Percentiles rank a stretch among this genome's conserved stretches.
Conservation (phyloP, 1,140 invertebrate genomes). For the Diorhabda carinulata region DNA sequence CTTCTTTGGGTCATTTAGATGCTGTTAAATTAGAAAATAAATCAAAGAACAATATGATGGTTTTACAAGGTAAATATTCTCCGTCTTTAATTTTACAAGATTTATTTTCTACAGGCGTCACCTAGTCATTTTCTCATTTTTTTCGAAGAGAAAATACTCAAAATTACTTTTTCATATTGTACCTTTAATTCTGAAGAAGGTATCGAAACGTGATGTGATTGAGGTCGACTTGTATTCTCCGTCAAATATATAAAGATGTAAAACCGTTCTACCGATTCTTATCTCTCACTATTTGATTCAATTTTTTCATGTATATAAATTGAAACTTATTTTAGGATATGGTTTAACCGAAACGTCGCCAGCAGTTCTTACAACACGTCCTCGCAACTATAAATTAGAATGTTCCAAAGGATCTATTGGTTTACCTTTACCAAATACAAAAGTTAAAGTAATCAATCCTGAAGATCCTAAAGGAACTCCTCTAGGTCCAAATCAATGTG, state of each 20-base stretch:
- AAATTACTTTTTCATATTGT: no score
- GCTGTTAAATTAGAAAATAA: slow-evolving; percentile 55
- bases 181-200: no score
- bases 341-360: slow-evolving; percentile 64
- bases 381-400: slow-evolving; percentile 29
- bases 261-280: background rate
- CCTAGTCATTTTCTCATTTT: no score
- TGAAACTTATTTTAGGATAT: slow-evolving; percentile 50
- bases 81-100: background rate
- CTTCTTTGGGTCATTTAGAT: slow-evolving; percentile 61
- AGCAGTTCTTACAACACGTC: slow-evolving; percentile 41
- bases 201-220: no score
- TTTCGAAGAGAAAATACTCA: no score
- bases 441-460: slow-evolving; percentile 61
- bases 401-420: slow-evolving; percentile 56
- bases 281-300: background rate
- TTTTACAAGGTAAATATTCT: slow-evolving; percentile 47
- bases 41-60: slow-evolving; percentile 36
- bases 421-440: slow-evolving; percentile 56
- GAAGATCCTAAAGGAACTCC: slow-evolving; percentile 53
- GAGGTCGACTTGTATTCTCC: no score
- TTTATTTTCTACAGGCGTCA: background rate
- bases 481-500: slow-evolving; percentile 53
- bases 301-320: background rate
- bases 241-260: background rate